Percentiles rank a stretch among this genome's conserved stretches.
These are phyloP conservation scores for Drosophila flavopinicola DNA, from an alignment of 2,888 invertebrate genomes.

Conservation along the genomic window DNA sequence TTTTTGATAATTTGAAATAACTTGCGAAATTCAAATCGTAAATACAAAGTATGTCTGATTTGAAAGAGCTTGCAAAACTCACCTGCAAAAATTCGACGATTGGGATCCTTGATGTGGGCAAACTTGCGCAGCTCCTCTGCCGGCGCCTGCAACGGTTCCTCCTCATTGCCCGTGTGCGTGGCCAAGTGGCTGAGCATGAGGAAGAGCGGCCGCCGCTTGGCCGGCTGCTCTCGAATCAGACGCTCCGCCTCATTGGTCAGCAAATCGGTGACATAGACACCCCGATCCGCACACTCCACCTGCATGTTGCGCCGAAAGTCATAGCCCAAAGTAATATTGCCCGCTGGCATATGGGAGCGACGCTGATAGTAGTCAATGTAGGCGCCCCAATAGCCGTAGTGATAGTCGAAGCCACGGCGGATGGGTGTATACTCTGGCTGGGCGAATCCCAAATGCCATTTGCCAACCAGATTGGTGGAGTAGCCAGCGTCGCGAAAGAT, in stretches of 20 bases:
- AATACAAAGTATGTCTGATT: too few species aligned
- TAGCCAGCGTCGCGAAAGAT: constrained; percentile 90
- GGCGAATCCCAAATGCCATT: constrained; percentile 95
- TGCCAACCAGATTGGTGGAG: constrained; percentile 92
- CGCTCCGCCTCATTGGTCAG: constrained; percentile 88
- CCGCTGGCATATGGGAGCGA: constrained; percentile 84
- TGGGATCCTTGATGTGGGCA: constrained; percentile 87
- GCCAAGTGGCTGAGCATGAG: constrained; percentile 92
- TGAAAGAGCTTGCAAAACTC: too few species aligned
- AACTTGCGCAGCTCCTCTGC: constrained; percentile 89
- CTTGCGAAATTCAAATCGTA: neutral
- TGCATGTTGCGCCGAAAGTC: constrained; percentile 86
- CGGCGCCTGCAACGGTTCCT: constrained; percentile 89
- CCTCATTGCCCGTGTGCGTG: constrained; percentile 90
- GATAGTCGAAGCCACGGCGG: constrained; percentile 90
- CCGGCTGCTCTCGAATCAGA: constrained; percentile 85
- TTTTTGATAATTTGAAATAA: neutral
- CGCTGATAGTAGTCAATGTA: constrained; percentile 92
- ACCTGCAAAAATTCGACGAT: constrained; percentile 90
- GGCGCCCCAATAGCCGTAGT: constrained; percentile 94
- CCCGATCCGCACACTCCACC: constrained; percentile 85
- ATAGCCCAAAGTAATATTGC: constrained; percentile 82
- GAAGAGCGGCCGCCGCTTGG: constrained; percentile 87
- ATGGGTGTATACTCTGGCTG: constrained; percentile 87
- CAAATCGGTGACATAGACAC: constrained; percentile 89